Evolutionary conservation across 2,797 vertebrate species (phyloP).

Genomic region (Harpagifer antarcticus): DNA sequence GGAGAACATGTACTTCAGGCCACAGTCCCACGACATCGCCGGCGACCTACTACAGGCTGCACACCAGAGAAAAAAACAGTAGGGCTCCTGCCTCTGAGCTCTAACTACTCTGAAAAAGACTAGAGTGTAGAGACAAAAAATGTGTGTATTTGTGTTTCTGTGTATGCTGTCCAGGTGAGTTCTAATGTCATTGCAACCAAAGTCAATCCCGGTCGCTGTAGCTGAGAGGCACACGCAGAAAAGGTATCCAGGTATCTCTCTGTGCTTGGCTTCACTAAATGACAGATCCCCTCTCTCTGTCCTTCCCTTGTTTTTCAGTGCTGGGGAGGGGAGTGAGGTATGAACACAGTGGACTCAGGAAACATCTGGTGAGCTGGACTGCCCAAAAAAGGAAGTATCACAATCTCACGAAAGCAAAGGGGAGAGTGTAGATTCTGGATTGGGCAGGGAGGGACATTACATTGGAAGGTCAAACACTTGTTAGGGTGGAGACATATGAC

Average conservation of each 20-base stretch:
- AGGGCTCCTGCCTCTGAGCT: constrained; percentile 10
- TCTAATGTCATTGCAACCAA: constrained; percentile 37
- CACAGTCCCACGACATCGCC: constrained; percentile 96
- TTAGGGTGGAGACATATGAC: constrained; percentile 50
- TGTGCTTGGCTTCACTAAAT: constrained; percentile 43
- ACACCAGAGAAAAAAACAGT: constrained; percentile 22
- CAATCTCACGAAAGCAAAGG: constrained; percentile 86
- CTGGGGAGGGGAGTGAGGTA: constrained; percentile 62
- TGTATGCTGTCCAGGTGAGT: constrained; percentile 20
- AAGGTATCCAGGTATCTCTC: constrained; percentile 50
- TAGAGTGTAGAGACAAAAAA: constrained; percentile 19
- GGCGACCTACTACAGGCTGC: constrained; percentile 19
- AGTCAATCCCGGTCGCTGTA: constrained; percentile 26
- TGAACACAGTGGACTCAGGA: constrained; percentile 88
- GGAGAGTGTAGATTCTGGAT: constrained; percentile 75
- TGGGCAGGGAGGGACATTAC: constrained; percentile 51
- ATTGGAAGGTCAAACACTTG: constrained; percentile 66
- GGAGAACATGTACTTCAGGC: constrained; percentile 94
- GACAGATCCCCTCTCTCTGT: constrained; percentile 44
- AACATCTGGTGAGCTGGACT: constrained; percentile 94
- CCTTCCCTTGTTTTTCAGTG: constrained; percentile 61
- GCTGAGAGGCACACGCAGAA: constrained; percentile 9
- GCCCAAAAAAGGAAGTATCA: constrained; percentile 90
- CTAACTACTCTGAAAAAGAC: constrained; percentile 27
- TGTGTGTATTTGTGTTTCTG: constrained; percentile 16